Evolutionary conservation across 2,113 vertebrate genomes (phyloP).

Genomic region (Perognathus longimembris): DNA sequence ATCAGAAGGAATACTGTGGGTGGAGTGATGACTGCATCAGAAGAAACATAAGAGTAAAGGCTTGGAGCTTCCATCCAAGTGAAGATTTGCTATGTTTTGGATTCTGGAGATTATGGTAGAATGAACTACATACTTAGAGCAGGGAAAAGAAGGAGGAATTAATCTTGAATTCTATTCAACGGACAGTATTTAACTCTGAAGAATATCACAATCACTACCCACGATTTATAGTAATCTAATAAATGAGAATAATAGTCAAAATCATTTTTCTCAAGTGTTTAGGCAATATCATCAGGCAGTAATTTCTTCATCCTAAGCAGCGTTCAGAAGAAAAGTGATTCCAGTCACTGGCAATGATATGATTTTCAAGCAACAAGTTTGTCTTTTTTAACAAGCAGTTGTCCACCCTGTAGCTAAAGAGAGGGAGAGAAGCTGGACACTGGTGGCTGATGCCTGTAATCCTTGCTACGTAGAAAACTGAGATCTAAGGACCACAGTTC

Average conservation of each 20-base stretch:
- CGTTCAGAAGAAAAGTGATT: constrained; percentile 8
- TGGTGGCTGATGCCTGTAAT: not conserved
- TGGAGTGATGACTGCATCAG: not conserved
- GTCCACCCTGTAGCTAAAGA: not conserved
- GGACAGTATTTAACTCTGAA: not conserved
- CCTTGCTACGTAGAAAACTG: too few relatives aligned
- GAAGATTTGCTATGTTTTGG: not conserved
- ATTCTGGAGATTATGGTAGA: not conserved
- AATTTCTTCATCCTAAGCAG: not conserved
- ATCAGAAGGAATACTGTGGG: not conserved
- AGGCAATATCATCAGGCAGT: not conserved
- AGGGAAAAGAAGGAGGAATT: not conserved
- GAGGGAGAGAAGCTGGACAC: not conserved
- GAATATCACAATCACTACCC: not conserved
- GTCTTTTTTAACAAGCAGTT: not conserved
- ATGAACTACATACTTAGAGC: not conserved
- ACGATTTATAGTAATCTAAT: not conserved
- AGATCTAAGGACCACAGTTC: too few relatives aligned
- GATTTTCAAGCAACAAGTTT: not conserved
- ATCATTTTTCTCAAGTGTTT: not conserved
- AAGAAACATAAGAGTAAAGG: not conserved
- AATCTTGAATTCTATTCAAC: not conserved
- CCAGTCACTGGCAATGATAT: not conserved
- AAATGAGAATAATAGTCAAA: not conserved
- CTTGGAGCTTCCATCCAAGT: not conserved